Evolutionary conservation across 2,888 invertebrate genomes (phyloP), one percentile per base, ranked within the genome.

Genomic region (Epirrhoe tristata): DNA sequence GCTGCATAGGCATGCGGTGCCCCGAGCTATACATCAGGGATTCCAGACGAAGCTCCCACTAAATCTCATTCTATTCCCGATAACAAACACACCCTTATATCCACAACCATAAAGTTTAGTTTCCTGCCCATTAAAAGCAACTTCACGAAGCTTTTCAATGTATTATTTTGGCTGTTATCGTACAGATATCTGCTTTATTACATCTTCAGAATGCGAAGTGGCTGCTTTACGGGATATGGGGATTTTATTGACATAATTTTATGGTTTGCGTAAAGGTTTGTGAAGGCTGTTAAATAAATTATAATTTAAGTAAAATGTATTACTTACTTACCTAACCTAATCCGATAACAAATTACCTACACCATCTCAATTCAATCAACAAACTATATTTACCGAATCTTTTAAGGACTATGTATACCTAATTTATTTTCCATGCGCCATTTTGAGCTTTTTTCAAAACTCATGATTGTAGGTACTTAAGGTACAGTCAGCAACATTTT

Each of bases 81-180:
- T 12, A 66, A 66, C 58, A 69, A 66, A 63, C 63, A 43, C 65
- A 58, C 52, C 70, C 69, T 71, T 73, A 70, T 55, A 5, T 14
- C 55, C 8, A 54, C 14, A 10, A 61, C 48, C 10, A 70, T 74
- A 73, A 73, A 71, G 74, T 67, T 69, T 66, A 66, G 57, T 70
- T 67, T 69, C 54, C 51, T 52, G 32, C 52, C 61, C 61, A 63
- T 62, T 67, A 62, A 58, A 66, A 67, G 63, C 24, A 57, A 72
- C 66, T 67, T 76, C 78, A 75, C 75, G 73, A 72, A 76, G 75
- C 77, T 77, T 78, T 80, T 79, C 77, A 79, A 79, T 81, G 78
- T 80, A 79, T 77, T 80, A 80, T 81, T 71, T 78, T 72, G 76
- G 76, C 73, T 77, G 77, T 78, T 81, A 81, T 79, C 76, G 74